These are phyloP conservation scores for Drosophila pseudoananassae DNA, from an alignment of 1,140 invertebrate genomes.

Conservation along the genomic window DNA sequence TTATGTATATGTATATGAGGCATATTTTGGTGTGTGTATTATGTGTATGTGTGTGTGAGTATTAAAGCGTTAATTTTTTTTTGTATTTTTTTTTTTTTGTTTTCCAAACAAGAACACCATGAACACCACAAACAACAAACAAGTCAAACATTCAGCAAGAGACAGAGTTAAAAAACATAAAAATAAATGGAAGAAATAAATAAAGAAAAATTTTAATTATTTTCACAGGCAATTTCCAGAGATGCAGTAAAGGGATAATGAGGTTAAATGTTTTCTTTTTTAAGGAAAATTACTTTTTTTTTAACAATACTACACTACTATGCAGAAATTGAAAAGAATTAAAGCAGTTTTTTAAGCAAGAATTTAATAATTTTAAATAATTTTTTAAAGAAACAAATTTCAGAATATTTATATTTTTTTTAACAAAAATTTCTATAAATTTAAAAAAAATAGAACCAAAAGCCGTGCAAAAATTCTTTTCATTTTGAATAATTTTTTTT, in stretches of 20 bases:
- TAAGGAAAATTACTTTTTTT: background rate
- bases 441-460: background rate
- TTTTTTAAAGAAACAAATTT: too few relatives aligned
- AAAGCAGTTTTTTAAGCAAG: too few relatives aligned
- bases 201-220: constrained; percentile 60
- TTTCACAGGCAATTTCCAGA: constrained; percentile 35
- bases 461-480: background rate
- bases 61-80: constrained; percentile 72
- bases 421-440: background rate
- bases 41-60: constrained; percentile 55
- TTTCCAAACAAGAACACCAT: constrained; percentile 57
- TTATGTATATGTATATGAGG: constrained; percentile 24
- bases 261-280: background rate
- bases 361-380: too few relatives aligned
- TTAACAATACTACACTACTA: background rate
- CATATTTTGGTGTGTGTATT: constrained; percentile 20
- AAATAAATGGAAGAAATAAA: constrained; percentile 46
- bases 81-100: constrained; percentile 50
- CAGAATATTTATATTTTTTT: background rate
- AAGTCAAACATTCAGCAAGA: constrained; percentile 79
- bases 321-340: background rate
- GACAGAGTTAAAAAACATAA: constrained; percentile 58
- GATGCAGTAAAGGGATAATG: constrained; percentile 1
- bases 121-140: constrained; percentile 80
- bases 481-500: background rate